These are phyloP conservation scores for Jacana jacana DNA, from an alignment of 2,113 vertebrate species.

Conservation along the genomic window DNA sequence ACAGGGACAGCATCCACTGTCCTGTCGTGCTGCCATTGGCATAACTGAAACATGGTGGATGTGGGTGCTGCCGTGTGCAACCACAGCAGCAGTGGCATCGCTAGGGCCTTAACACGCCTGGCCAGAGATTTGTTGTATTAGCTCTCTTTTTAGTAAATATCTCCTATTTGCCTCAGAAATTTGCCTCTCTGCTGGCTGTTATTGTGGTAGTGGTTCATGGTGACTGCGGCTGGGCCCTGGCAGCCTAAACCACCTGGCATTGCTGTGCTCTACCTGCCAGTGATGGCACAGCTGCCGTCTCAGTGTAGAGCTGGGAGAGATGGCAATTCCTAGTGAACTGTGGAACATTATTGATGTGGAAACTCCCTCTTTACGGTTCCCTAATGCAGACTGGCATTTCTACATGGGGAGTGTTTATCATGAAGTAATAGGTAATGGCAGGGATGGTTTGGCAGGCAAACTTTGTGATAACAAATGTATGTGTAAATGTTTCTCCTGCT, in stretches of 20 bases:
- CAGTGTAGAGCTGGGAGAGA: not conserved
- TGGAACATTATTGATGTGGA: not conserved
- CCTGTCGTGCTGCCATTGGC: not conserved
- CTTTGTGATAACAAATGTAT: not conserved
- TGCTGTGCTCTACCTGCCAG: not conserved
- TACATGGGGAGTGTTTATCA: not conserved
- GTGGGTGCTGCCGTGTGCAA: not conserved
- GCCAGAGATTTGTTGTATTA: not conserved
- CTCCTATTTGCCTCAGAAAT: not conserved
- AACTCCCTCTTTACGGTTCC: not conserved
- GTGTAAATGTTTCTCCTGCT: not conserved
- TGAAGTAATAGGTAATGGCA: not conserved
- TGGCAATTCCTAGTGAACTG: not conserved
- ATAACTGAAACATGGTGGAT: accelerated
- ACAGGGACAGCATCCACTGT: not conserved
- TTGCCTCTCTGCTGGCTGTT: not conserved
- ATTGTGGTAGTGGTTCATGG: not conserved
- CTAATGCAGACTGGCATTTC: not conserved
- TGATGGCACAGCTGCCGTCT: not conserved
- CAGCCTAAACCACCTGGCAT: not conserved
- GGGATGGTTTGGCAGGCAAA: not conserved
- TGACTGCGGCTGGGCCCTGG: not conserved
- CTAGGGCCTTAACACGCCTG: too few relatives aligned
- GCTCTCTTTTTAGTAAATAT: not conserved
- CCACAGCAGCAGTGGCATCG: not conserved